Base-by-base conservation (phyloP, 1,140 invertebrate genomes). In the Drosophila kepulauana region DNA sequence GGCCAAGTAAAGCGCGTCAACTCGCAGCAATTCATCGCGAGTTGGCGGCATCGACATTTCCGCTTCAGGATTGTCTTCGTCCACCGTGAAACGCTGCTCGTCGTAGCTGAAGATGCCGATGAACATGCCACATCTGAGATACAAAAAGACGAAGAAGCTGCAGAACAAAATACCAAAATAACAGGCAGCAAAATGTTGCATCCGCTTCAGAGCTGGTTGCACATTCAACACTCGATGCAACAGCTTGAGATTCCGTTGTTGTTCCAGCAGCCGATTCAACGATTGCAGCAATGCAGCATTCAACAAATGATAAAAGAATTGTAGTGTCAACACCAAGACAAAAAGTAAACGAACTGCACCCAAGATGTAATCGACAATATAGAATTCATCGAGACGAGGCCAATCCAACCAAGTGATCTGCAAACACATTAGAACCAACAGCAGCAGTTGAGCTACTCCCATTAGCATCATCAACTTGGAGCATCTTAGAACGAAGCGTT, bases 161-260 rank as follows among this genome's bases (percentile, higher is more conserved):
- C 49, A 46, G 20, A 71, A 86, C 0, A 70, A 54, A 1, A 52
- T 11, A 16, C 48, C 28, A 16, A 86, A 86, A 25, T 81, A 86
- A 16, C 25, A 43, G 5, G 66, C 78, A 35, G 75, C 75, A 35
- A 56, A 25, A 6, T 72, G 41, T 25, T 86, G 74, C 3, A 64
- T 7, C 3, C 15, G 33, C 5, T 49, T 71, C 8, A 86, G 49
- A 8, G 38, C 2, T 0, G 67, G 68, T 1, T 57, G 46, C 5
- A 78, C 8, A 0, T 52, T 13, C 1, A 86, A 11, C 1, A 81
- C 16, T 1, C 65, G 49, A 5, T 74, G 46, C 38, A 57, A 43
- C 1, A 71, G 5, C 4, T 54, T 16, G 0, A 58, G 56, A 41
- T 10, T 81, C 65, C 1, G 64, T 10, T 2, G 6, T 7, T 43